Evolutionary conservation across 2,888 invertebrate genomes (phyloP).

Genomic region (Pandemis cinnamomeana): DNA sequence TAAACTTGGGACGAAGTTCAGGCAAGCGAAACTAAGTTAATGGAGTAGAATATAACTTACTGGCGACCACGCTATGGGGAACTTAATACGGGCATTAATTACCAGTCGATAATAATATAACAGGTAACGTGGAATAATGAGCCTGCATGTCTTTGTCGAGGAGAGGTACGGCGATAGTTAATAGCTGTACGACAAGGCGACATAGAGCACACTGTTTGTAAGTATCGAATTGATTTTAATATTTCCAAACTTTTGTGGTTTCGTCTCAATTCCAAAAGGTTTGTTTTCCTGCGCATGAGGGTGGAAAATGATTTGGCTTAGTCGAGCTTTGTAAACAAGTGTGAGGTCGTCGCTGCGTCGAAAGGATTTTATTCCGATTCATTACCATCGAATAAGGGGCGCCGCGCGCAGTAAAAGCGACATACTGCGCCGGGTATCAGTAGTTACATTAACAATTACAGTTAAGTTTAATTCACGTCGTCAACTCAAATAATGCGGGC

Average conservation of each 20-base stretch:
- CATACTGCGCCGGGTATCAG: slow-evolving; percentile 47
- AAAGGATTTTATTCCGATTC: slow-evolving; percentile 32
- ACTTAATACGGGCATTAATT: slow-evolving; percentile 38
- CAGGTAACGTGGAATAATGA: slow-evolving; percentile 18
- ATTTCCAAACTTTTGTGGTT: background rate
- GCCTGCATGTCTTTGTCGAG: background rate
- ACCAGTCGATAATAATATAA: slow-evolving; percentile 30
- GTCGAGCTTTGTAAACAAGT: slow-evolving; percentile 26
- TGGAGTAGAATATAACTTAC: slow-evolving; percentile 41
- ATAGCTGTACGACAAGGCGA: background rate
- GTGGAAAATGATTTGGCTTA: slow-evolving; percentile 6
- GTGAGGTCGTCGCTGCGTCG: slow-evolving; percentile 4
- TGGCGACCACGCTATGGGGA: slow-evolving; percentile 31
- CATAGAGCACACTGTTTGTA: background rate
- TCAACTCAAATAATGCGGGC: slow-evolving; percentile 63
- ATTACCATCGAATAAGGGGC: slow-evolving; percentile 20
- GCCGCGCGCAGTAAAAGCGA: slow-evolving; percentile 9
- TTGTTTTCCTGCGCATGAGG: background rate
- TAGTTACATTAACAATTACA: slow-evolving; percentile 66
- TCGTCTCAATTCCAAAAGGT: background rate
- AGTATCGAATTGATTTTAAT: background rate
- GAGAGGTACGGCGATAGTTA: background rate
- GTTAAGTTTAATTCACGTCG: slow-evolving; percentile 64
- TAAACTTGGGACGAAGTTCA: slow-evolving; percentile 37
- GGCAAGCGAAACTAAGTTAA: slow-evolving; percentile 39